Evolutionary conservation across 1,140 invertebrate species (phyloP).

Genomic region (Drosophila pachea): DNA sequence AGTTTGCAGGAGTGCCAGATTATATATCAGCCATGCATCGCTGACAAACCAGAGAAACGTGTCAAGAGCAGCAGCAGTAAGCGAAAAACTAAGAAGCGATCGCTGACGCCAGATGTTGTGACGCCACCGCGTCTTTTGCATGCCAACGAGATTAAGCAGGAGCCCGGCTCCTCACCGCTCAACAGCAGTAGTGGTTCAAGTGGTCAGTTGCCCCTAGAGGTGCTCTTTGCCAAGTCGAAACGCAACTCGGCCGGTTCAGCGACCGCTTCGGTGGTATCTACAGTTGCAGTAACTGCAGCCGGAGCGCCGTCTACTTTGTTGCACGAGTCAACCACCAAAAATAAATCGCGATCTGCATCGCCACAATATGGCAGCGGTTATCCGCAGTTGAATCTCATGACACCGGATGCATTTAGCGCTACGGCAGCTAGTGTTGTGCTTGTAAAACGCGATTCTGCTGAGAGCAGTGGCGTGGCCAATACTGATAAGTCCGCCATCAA

Average conservation of each 20-base stretch:
- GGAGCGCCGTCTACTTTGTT: conserved; percentile 50
- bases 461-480: background rate
- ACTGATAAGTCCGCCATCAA: conserved; percentile 52
- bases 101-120: conserved; percentile 44
- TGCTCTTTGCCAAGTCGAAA: conserved; percentile 56
- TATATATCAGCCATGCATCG: conserved; percentile 83
- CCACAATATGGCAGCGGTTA: conserved; percentile 79
- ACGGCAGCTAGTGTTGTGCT: conserved; percentile 39
- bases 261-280: conserved; percentile 55
- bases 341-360: conserved; percentile 57
- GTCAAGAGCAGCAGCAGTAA: conserved; percentile 45
- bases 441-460: conserved; percentile 12
- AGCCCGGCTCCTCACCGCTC: conserved; percentile 50
- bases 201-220: conserved; percentile 42
- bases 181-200: conserved; percentile 43
- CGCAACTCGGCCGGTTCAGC: conserved; percentile 32
- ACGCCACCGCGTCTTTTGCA: conserved; percentile 24
- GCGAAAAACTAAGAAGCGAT: conserved; percentile 44
- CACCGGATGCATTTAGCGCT: conserved; percentile 91
- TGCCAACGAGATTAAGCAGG: conserved; percentile 46
- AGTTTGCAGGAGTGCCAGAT: conserved; percentile 92
- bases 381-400: conserved; percentile 83
- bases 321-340: conserved; percentile 28
- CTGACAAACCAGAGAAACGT: conserved; percentile 57
- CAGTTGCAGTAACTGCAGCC: conserved; percentile 65